Percentiles rank a stretch among this genome's conserved stretches.
phyloP scores from a whole-genome alignment of 2,113 vertebrate genomes.

The Trachemys scripta region DNA sequence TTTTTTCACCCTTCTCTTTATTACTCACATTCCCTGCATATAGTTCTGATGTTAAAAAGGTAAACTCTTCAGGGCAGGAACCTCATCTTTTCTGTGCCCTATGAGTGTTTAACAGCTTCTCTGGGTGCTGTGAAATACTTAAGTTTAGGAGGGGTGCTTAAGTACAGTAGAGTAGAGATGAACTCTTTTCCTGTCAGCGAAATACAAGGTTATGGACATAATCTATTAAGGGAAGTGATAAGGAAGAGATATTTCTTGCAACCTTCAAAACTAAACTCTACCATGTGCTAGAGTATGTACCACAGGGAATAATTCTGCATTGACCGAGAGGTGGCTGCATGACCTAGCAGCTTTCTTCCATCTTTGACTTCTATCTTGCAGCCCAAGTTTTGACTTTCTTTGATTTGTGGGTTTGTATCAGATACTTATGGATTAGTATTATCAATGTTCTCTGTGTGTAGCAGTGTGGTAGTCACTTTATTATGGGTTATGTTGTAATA shows the following conservation, averaged over 20 bases:
- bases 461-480: background rate
- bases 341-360: background rate
- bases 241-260: background rate
- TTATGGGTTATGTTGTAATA: background rate
- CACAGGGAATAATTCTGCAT: background rate
- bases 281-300: background rate
- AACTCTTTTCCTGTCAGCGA: background rate
- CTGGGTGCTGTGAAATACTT: background rate
- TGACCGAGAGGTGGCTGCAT: background rate
- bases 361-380: background rate
- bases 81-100: background rate
- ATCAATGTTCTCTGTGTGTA: background rate
- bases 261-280: background rate
- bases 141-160: background rate
- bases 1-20: background rate
- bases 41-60: background rate
- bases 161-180: background rate
- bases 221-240: background rate
- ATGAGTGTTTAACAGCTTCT: background rate
- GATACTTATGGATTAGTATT: background rate
- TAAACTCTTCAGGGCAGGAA: background rate
- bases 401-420: background rate
- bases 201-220: background rate
- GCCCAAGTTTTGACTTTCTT: background rate
- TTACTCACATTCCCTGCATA: background rate